Base-by-base conservation (phyloP, 2,113 vertebrate species). In the Limanda limanda region DNA sequence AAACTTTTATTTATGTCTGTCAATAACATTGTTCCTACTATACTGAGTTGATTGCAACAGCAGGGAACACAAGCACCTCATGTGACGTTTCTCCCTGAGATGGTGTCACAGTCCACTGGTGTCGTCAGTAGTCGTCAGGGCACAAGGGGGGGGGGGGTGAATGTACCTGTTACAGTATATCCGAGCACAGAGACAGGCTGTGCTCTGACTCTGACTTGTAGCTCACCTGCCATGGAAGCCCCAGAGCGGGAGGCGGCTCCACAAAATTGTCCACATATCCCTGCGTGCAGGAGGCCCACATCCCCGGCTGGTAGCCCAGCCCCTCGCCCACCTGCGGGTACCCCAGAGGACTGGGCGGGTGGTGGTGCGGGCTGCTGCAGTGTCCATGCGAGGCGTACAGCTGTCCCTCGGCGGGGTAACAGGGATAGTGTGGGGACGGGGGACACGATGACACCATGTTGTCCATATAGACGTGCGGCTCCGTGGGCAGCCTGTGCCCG, bases 371-470 rank as follows among this genome's bases (percentile, higher is more conserved):
- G 82, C 83, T 88, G 57, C 81, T 56, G 51, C 91, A 91, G 66
- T 91, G 87, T 90, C 88, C 89, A 10, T 81, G 84, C 8, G 88
- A 86, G 45, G 74, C 17, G 5, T 92, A 91, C 47, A 91, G 60
- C 58, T 91, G 91, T 62, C 86, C 89, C 65, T 93, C 90, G 0
- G 71, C 31, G 13, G 91, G 88, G 24, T 91, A 91, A 71, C 92
- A 92, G 14, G 92, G 89, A 78, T 93, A 93, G 78, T 93, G 91
- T 4, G 92, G 91, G 2, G 92, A 93, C 0, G 91, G 91, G 12
- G 91, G 91, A 13, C 92, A 93, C 0, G 91, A 89, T 0, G 89
- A 81, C 37, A 45, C 71, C 0, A 67, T 40, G 73, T 68, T 88
- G 10, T 91, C 91, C 73, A 89, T 67, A 82, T 86, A 93, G 24